Base-by-base conservation (phyloP, 2,797 vertebrate genomes). In the Channallabes apus region DNA sequence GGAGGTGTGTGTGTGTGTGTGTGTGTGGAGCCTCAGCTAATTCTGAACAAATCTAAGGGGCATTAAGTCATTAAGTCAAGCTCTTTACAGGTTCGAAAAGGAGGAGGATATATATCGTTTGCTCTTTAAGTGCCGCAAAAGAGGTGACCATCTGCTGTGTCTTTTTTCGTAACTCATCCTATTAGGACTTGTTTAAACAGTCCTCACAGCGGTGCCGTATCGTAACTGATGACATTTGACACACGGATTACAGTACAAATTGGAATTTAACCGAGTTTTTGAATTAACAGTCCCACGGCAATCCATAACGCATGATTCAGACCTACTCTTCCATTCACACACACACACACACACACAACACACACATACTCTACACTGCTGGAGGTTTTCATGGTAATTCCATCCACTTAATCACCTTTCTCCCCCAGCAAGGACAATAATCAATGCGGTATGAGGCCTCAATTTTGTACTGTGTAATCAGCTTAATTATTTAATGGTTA, bases 261-360 rank as follows among this genome's bases (percentile, higher is more conserved):
- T 27, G 24, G 22, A 64, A 81, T 71, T 41, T 29, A 77, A 80
- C 32, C 1, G 62, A 72, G 69, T 79, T 73, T 76, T 51, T 46
- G 59, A 85, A 65, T 79, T 79, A 84, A 62, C 32, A 84, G 89
- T 78, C 87, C 87, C 90, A 89, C 88, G 82, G 86, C 88, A 86
- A 83, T 88, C 88, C 88, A 89, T 86, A 51, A 29, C 32, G 51
- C 73, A 89, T 92, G 91, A 94, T 41, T 93, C 92, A 93, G 83
- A 87, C 86, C 87, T 88, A 88, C 90, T 85, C 80, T 81, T 71
- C 62, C 77, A 78, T 84, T 82, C 84, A 89, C 82, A 82, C 46
- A 51, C 46, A 51, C 46, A 9, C 38, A 41, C 7, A 41, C 38
- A 41, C 84, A 89, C 82, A 82, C 41, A n/a, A 41, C 38, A 6